Conservation (phyloP, 2,888 invertebrate species). For the Ellobium chinense region DNA sequence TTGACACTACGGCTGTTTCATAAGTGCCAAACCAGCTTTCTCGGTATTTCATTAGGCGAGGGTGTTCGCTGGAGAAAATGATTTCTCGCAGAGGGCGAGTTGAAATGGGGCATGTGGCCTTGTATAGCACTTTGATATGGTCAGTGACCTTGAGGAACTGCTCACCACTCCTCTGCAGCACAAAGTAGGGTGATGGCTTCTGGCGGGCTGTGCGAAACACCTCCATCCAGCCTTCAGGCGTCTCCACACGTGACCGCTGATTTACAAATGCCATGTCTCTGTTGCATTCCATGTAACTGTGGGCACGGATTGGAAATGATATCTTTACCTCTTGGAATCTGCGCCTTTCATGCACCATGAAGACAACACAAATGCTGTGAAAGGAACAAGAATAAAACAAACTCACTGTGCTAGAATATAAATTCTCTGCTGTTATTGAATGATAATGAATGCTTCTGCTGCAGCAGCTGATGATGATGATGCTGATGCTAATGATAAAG, state of each 20-base stretch:
- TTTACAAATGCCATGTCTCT: neutral
- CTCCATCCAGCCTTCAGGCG: neutral
- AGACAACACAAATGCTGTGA: no score
- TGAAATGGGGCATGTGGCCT: neutral
- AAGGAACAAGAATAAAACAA: no score
- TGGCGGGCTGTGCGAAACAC: neutral
- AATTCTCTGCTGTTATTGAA: no score
- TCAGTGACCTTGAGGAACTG: neutral
- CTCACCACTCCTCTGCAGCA: neutral
- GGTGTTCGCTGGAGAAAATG: constrained; percentile 1
- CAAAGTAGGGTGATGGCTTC: neutral
- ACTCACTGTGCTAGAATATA: no score
- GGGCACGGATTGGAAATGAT: neutral
- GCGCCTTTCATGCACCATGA: neutral
- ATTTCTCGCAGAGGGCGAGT: neutral
- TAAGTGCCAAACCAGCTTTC: neutral
- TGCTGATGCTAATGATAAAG: no score
- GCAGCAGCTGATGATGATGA: no score
- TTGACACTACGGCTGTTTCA: no score
- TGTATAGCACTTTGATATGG: neutral
- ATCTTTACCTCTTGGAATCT: neutral
- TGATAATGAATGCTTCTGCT: no score
- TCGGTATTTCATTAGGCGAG: neutral
- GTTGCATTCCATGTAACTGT: neutral
- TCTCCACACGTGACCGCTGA: neutral